Conservation (phyloP, 1,140 invertebrate species). For the Microplitis mediator region DNA sequence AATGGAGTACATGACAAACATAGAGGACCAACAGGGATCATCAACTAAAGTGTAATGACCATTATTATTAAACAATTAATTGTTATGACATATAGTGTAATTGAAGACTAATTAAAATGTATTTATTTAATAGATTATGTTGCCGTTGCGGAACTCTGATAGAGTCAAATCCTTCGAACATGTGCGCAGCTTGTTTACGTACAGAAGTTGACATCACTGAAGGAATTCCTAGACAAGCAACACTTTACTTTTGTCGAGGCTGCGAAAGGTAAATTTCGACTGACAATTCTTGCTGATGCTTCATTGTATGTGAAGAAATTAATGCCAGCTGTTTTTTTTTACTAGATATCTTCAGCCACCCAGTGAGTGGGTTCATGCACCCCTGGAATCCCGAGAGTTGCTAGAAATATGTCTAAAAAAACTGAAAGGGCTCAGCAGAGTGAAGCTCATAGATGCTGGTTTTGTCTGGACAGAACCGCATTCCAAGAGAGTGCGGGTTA, state of each 20-base stretch:
- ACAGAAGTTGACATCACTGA: conserved; percentile 94
- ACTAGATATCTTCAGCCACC: conserved; percentile 90
- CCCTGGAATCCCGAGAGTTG: conserved; percentile 92
- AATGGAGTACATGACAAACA: no score
- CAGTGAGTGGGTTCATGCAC: conserved; percentile 85
- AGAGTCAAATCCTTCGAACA: conserved; percentile 95
- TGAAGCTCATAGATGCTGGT: conserved; percentile 91
- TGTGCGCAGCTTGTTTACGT: conserved; percentile 93
- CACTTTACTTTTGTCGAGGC: conserved; percentile 86
- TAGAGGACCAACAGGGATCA: no score
- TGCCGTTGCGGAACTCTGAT: conserved; percentile 83
- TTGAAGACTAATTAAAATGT: neutral
- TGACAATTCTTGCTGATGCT: conserved; percentile 7
- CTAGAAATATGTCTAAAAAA: conserved; percentile 92
- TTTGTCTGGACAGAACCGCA: conserved; percentile 99
- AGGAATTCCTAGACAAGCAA: conserved; percentile 93
- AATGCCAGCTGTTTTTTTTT: no score
- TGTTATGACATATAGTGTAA: neutral
- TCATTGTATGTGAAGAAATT: no score
- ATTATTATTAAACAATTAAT: neutral
- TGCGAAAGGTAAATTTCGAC: conserved; percentile 76
- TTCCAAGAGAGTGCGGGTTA: conserved; percentile 96
- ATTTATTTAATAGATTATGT: conserved; percentile 61
- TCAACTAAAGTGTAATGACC: no score
- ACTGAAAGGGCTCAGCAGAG: conserved; percentile 88